Conservation (phyloP, 35 echinoderm and acorn worm genomes). For the Apostichopus californicus region DNA sequence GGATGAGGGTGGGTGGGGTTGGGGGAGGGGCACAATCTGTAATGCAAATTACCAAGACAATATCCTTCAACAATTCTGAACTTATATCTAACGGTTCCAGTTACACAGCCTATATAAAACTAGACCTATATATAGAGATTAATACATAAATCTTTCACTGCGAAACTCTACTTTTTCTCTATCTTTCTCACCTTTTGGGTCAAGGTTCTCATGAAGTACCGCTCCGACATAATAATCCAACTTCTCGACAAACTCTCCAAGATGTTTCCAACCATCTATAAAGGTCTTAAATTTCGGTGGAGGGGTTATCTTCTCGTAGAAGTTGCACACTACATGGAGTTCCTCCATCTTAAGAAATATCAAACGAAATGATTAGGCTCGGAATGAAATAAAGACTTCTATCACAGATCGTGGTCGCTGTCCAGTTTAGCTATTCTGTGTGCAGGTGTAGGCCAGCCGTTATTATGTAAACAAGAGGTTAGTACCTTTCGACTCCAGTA, state of each 20-base stretch:
- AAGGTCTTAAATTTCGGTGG: constrained; percentile 78
- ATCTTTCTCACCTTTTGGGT: constrained; percentile 71
- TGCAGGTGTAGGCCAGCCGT: neutral
- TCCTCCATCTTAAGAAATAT: constrained; percentile 11
- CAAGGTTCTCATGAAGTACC: constrained; percentile 73
- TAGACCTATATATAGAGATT: no score
- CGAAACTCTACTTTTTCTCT: no score
- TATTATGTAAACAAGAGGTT: neutral
- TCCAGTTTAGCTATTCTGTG: neutral
- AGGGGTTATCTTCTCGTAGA: constrained; percentile 93
- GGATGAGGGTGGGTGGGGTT: no score
- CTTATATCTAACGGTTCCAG: no score
- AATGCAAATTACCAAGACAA: no score
- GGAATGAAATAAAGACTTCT: neutral
- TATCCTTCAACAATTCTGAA: no score
- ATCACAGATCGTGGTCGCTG: neutral
- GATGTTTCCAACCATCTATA: constrained; percentile 76
- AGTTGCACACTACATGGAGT: constrained; percentile 75
- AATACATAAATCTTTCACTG: no score
- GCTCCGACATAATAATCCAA: constrained; percentile 85
- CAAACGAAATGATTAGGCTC: neutral
- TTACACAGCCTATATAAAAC: no score
- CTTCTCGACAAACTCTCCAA: constrained; percentile 74
- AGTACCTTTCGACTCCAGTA: no score
- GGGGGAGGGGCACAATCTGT: no score